Base-by-base conservation (phyloP, 2,888 invertebrate species). In the Lasioglossum calceatum region DNA sequence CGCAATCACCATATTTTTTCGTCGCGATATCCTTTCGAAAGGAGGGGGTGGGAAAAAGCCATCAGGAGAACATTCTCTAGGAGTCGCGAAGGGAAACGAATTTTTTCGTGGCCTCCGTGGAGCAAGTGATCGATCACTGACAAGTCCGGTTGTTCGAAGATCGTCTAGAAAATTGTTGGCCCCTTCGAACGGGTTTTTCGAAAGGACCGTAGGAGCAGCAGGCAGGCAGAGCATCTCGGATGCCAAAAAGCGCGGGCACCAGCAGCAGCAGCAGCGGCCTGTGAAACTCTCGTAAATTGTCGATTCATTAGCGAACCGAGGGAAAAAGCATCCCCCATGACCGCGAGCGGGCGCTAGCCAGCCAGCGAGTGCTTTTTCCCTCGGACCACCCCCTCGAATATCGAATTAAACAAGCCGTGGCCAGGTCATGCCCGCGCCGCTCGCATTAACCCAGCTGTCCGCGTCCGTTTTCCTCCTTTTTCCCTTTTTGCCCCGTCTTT, bases 271-370 rank as follows among this genome's bases (percentile, higher is more conserved):
- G 72, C 87, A 85, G 84, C 92, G 88, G 89, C 82, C 91, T 92
- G 91, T 91, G 91, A 93, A 93, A 93, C 90, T 90, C 91, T 92
- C 92, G 91, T 92, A 92, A 93, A 93, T 91, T 89, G 91, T 92
- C 91, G 91, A 93, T 92, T 93, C 92, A 92, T 93, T 93, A 93
- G 88, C 89, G 86, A 86, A 70, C 78, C 79, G 81, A 47, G 54
- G 58, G 47, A 75, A 84, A 88, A 92, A 92, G 86, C 87, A 82
- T 36, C 54, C 67, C 67, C 67, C 67, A 5, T 36, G 67, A 36
- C 19, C 67, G 32, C 67, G 36, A 36, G 36, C 10, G 36, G 16
- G 67, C 67, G 36, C 61, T 27, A 67, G 67, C 67, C 32, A 64
- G 64, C 32, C 32, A 19, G 36, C 36, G 36, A 36, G 67, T 19